Percentiles rank a stretch among this genome's conserved stretches.
Conservation (phyloP, 2,888 invertebrate genomes). For the Gandaritis pyraliata region DNA sequence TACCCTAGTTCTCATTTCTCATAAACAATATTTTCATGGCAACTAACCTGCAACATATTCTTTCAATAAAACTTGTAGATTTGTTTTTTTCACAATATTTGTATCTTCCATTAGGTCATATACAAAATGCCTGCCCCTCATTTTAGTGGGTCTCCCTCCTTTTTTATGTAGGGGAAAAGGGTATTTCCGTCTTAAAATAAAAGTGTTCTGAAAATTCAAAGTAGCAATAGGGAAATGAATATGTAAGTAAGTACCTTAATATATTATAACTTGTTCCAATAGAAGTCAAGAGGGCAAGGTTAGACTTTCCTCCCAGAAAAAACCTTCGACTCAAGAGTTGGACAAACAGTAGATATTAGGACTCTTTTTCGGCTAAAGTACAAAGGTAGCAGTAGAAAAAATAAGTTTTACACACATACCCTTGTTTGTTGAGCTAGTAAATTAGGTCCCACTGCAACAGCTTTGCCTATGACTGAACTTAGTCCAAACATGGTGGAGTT, state of each 20-base stretch:
- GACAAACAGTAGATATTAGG: no score
- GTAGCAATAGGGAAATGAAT: no score
- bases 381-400: no score
- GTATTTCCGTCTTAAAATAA: constrained; percentile 87
- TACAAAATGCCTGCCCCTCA: constrained; percentile 86
- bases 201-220: constrained; percentile 87
- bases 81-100: constrained; percentile 73
- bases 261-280: no score
- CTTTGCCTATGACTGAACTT: constrained; percentile 50
- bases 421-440: constrained; percentile 66
- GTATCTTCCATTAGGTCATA: constrained; percentile 90
- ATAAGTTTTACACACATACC: constrained; percentile 47
- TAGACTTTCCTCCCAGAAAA: no score
- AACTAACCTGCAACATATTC: constrained; percentile 86
- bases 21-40: background rate
- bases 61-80: constrained; percentile 88
- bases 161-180: constrained; percentile 85
- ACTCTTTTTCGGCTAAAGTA: no score
- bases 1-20: background rate
- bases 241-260: no score
- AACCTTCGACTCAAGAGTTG: no score
- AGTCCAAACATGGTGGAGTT: constrained; percentile 58
- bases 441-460: constrained; percentile 45
- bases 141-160: constrained; percentile 73
- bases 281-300: no score